A percentile compares a stretch with the other conserved stretches of the same genome.
Conservation (phyloP, 2,797 vertebrate genomes). For the Chloroceryle amazona region DNA sequence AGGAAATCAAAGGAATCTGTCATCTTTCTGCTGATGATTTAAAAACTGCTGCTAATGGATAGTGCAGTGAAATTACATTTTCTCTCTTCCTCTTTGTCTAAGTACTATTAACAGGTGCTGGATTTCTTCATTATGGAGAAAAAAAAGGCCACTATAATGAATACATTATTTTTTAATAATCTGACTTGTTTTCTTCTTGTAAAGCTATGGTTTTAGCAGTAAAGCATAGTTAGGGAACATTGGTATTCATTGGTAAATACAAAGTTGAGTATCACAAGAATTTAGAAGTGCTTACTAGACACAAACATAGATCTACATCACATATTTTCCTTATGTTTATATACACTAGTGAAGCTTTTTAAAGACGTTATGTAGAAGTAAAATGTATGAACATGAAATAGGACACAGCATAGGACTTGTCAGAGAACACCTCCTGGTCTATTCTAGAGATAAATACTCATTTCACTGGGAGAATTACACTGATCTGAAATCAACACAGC, state of each 20-base stretch:
- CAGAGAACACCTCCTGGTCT: neutral
- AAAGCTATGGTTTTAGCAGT: neutral
- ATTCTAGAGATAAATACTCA: neutral
- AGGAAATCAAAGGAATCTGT: neutral
- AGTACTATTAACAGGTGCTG: neutral
- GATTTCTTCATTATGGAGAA: neutral
- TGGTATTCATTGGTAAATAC: neutral
- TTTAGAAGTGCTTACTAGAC: neutral
- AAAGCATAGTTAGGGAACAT: neutral
- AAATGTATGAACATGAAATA: neutral
- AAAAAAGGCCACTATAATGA: neutral
- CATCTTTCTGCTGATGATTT: constrained; percentile 22
- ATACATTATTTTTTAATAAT: constrained; percentile 26
- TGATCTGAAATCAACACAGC: neutral
- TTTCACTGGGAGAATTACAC: neutral
- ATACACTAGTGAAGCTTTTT: neutral
- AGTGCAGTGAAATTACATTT: constrained; percentile 3
- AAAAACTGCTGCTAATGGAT: constrained; percentile 26
- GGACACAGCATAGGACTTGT: neutral
- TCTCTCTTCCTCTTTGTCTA: neutral
- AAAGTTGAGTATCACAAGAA: neutral
- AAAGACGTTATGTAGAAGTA: neutral
- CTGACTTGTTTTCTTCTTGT: constrained; percentile 7
- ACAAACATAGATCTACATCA: neutral
- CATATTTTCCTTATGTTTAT: neutral